A percentile compares a stretch with the other conserved stretches of the same genome.
Evolutionary conservation across 37 sponge, comb jelly and placozoan species (phyloP).

Genomic region (Theonella swinhoei): DNA sequence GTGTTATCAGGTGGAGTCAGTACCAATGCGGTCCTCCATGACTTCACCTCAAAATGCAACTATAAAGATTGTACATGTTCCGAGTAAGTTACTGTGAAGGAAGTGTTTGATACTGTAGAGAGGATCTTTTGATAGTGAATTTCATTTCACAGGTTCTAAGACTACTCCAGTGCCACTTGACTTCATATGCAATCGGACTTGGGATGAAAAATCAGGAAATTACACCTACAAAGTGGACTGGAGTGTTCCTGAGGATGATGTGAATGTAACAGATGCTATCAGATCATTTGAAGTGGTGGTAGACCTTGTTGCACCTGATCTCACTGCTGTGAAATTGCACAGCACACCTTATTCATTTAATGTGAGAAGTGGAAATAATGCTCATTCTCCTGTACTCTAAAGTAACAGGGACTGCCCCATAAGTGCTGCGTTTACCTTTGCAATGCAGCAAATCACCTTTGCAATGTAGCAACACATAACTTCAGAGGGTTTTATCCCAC

Average conservation of each 20-base stretch:
- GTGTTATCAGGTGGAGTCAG: too few relatives aligned
- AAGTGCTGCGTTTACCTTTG: neutral
- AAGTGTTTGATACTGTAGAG: too few relatives aligned
- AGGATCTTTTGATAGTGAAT: too few relatives aligned
- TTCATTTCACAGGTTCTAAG: neutral
- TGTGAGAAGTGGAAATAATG: neutral
- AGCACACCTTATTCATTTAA: neutral
- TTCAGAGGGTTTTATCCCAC: too few relatives aligned
- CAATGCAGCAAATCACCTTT: too few relatives aligned
- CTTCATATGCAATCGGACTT: neutral
- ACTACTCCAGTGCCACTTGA: neutral
- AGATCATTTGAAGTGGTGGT: neutral
- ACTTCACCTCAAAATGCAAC: too few relatives aligned
- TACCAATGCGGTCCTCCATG: neutral
- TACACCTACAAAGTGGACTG: slow-evolving; percentile 22
- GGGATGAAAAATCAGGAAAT: slow-evolving; percentile 14
- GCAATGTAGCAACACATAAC: too few relatives aligned
- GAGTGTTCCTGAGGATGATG: slow-evolving; percentile 21
- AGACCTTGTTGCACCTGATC: neutral
- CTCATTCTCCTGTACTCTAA: neutral
- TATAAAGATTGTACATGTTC: too few relatives aligned
- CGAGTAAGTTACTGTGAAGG: too few relatives aligned
- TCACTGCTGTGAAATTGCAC: neutral
- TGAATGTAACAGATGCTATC: neutral
- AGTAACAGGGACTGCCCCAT: neutral